These are phyloP conservation scores for Drosophila histrio DNA, from an alignment of 2,888 invertebrate genomes.

Conservation along the genomic window DNA sequence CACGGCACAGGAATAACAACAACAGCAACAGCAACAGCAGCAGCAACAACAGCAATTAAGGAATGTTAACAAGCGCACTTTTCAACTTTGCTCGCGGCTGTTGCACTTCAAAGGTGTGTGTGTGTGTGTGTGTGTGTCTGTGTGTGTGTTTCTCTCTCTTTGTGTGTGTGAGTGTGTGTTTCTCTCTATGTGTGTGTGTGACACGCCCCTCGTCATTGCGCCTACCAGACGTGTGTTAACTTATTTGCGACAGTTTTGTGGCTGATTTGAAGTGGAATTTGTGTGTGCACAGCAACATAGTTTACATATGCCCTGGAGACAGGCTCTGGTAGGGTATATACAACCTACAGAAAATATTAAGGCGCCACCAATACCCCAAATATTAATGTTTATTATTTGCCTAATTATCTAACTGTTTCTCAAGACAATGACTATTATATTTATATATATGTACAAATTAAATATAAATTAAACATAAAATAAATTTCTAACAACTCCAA, in stretches of 20 bases:
- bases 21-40: slow-evolving; percentile 22
- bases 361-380: too few species aligned
- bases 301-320: neutral
- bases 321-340: neutral
- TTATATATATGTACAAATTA: too few species aligned
- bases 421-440: too few species aligned
- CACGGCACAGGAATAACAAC: slow-evolving; percentile 24
- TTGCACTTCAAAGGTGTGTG: slow-evolving; percentile 76
- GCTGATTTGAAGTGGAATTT: slow-evolving; percentile 31
- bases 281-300: slow-evolving; percentile 7
- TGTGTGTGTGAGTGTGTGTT: slow-evolving; percentile 33
- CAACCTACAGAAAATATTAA: neutral
- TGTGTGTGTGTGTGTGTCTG: neutral
- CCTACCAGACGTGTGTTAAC: slow-evolving; percentile 8
- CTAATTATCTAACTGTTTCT: too few species aligned
- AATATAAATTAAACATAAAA: too few species aligned
- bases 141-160: neutral
- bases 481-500: too few species aligned
- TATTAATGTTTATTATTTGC: too few species aligned
- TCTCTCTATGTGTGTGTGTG: slow-evolving; percentile 24
- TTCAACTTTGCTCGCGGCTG: slow-evolving; percentile 75
- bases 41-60: slow-evolving; percentile 73
- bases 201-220: slow-evolving; percentile 40
- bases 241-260: slow-evolving; percentile 38
- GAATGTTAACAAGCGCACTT: slow-evolving; percentile 80